These are phyloP conservation scores for Valencia hispanica DNA, from an alignment of 2,797 vertebrate genomes.

Conservation along the genomic window DNA sequence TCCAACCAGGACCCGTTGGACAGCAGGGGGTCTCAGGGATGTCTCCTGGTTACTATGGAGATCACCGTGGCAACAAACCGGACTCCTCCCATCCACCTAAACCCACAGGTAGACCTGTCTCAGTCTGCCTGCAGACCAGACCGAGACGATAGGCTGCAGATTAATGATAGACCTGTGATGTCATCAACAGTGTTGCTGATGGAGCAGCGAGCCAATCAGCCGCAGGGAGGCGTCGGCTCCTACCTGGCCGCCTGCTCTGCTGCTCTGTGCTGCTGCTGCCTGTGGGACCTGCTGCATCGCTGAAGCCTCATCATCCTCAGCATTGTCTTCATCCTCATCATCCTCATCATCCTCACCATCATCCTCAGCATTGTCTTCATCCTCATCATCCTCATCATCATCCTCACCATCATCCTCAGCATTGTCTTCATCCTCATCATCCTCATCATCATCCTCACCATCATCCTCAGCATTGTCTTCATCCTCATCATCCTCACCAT, in stretches of 20 bases:
- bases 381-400: not conserved
- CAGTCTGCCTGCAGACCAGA: too few species aligned
- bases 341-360: too few species aligned
- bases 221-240: slow-evolving; percentile 21
- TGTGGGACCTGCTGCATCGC: slow-evolving; percentile 88
- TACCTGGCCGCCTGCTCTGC: slow-evolving; percentile 89
- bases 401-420: too few species aligned
- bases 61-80: not conserved
- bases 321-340: not conserved
- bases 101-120: slow-evolving; percentile 31
- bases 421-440: not conserved
- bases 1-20: slow-evolving; percentile 18
- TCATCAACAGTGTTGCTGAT: slow-evolving; percentile 49
- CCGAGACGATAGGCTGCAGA: not conserved
- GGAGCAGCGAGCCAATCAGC: slow-evolving; percentile 14
- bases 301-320: too few species aligned
- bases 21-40: not conserved
- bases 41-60: slow-evolving; percentile 21
- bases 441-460: not conserved
- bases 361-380: too few species aligned
- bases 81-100: slow-evolving; percentile 8
- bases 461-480: too few species aligned
- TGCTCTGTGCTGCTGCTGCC: slow-evolving; percentile 93
- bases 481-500: not conserved
- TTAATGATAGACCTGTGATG: not conserved